Evolutionary conservation across 2,888 invertebrate genomes (phyloP).

Genomic region (Chrysotoxum bicinctum): DNA sequence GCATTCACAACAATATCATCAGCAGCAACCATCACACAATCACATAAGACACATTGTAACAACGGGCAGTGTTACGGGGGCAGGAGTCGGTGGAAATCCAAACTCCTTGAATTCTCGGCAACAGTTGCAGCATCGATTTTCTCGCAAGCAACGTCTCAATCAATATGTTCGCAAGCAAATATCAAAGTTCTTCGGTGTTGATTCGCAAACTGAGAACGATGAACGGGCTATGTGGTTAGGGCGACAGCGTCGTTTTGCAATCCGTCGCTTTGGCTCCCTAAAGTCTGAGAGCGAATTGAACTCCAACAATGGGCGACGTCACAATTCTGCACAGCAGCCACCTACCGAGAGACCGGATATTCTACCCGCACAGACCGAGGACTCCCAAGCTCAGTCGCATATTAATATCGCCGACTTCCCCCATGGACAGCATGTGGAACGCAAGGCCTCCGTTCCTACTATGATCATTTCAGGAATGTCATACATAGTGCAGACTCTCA

Average conservation of each 20-base stretch:
- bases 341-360: conserved; percentile 80
- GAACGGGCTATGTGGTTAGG: conserved; percentile 79
- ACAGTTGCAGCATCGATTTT: conserved; percentile 74
- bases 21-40: conserved; percentile 53
- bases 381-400: conserved; percentile 69
- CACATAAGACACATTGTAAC: conserved; percentile 51
- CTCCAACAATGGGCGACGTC: conserved; percentile 47
- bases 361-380: conserved; percentile 78
- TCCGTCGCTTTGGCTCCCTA: conserved; percentile 78
- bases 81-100: conserved; percentile 49
- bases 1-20: conserved; percentile 47
- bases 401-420: conserved; percentile 74
- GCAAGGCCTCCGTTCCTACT: conserved; percentile 79
- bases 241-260: conserved; percentile 79
- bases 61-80: conserved; percentile 25
- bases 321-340: conserved; percentile 69
- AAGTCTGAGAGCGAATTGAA: conserved; percentile 73
- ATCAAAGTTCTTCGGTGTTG: conserved; percentile 80
- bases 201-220: conserved; percentile 78
- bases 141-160: conserved; percentile 79
- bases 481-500: conserved; percentile 83
- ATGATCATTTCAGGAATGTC: conserved; percentile 79
- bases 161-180: conserved; percentile 79
- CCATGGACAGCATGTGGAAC: conserved; percentile 80
- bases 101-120: conserved; percentile 74